Percentiles rank a stretch among this genome's conserved stretches.
Evolutionary conservation across 2,113 vertebrate species (phyloP).

Genomic region (Diglossa brunneiventris): DNA sequence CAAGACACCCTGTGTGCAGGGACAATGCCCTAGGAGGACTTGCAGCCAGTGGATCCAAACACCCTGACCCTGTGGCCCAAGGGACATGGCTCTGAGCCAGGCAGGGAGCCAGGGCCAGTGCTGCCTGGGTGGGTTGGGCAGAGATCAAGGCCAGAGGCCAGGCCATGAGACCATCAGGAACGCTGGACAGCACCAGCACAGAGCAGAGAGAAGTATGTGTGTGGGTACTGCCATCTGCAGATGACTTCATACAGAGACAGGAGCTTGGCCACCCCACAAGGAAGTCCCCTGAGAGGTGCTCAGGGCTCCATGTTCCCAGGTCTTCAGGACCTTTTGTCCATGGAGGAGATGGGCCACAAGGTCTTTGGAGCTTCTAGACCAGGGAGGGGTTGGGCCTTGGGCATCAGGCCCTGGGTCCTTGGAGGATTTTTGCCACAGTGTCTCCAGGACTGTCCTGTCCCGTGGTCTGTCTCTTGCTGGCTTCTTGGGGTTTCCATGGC

Average conservation of each 20-base stretch:
- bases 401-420: neutral
- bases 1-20: neutral
- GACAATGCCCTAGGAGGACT: neutral
- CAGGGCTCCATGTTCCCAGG: neutral
- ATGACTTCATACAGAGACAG: neutral
- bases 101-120: neutral
- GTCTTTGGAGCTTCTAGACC: neutral
- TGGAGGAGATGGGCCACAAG: neutral
- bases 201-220: neutral
- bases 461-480: neutral
- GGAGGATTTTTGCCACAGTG: neutral
- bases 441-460: neutral
- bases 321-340: neutral
- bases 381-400: neutral
- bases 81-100: neutral
- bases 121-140: neutral
- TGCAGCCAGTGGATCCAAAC: neutral
- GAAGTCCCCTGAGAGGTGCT: neutral
- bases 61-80: too few relatives aligned
- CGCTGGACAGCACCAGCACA: neutral
- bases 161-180: neutral
- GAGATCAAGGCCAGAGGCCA: neutral
- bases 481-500: accelerated
- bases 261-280: accelerated
- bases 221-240: constrained; percentile 10